These are phyloP conservation scores for Allophyes oxyacanthae DNA, from an alignment of 2,888 invertebrate species.

Conservation along the genomic window DNA sequence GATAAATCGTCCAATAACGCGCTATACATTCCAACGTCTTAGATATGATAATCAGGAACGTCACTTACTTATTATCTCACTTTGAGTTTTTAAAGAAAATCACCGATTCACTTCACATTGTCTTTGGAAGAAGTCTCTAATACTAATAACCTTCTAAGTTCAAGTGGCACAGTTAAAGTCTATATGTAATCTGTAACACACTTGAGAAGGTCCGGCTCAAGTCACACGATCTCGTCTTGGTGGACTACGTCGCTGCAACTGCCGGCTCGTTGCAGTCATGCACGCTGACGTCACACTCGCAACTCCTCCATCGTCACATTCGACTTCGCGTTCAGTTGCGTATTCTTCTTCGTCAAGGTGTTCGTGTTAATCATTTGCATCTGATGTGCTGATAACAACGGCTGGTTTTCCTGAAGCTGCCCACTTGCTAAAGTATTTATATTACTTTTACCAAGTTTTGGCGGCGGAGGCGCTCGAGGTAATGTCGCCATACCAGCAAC, in stretches of 20 bases:
- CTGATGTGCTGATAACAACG: conserved; percentile 92
- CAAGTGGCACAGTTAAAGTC: conserved; percentile 57
- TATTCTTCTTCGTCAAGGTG: conserved; percentile 94
- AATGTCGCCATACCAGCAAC: conserved; percentile 88
- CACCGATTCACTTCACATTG: conserved; percentile 47
- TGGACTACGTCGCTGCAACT: conserved; percentile 87
- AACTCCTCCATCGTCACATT: conserved; percentile 93
- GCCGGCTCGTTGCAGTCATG: conserved; percentile 88
- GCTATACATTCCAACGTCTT: conserved; percentile 50
- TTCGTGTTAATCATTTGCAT: conserved; percentile 94
- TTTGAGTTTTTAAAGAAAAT: conserved; percentile 39
- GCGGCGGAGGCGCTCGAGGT: conserved; percentile 93
- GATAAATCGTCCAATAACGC: conserved; percentile 60
- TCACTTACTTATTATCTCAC: conserved; percentile 46
- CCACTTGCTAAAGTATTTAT: conserved; percentile 89
- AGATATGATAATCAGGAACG: conserved; percentile 64
- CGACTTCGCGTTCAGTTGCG: conserved; percentile 90
- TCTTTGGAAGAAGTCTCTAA: conserved; percentile 34
- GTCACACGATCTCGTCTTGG: conserved; percentile 88
- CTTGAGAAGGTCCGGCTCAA: conserved; percentile 88
- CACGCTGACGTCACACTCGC: conserved; percentile 93
- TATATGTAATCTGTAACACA: conserved; percentile 84
- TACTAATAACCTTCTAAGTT: conserved; percentile 59
- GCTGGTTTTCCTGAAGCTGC: conserved; percentile 91
- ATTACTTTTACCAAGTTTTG: conserved; percentile 91